Percentiles rank a stretch among this genome's conserved stretches.
Conservation (phyloP, 2,888 invertebrate genomes). For the Brachycybe producta region DNA sequence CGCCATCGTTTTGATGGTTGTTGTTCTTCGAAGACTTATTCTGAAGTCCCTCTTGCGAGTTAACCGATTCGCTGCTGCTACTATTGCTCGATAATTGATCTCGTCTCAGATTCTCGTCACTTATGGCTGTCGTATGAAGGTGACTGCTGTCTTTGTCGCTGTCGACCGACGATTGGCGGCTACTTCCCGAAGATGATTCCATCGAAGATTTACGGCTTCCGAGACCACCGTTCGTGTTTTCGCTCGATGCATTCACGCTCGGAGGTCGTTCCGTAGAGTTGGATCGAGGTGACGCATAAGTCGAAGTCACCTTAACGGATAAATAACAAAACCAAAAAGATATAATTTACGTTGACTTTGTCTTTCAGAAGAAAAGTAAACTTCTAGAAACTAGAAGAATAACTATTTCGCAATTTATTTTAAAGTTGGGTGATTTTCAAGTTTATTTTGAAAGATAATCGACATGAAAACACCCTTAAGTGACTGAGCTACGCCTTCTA, state of each 20-base stretch:
- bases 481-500: too few species aligned
- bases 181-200: slow-evolving; percentile 19
- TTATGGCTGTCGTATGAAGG: slow-evolving; percentile 24
- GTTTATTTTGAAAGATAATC: too few species aligned
- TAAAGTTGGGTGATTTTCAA: too few species aligned
- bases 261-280: background rate
- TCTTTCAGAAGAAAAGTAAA: too few species aligned
- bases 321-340: too few species aligned
- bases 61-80: slow-evolving; percentile 61
- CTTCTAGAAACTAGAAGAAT: too few species aligned
- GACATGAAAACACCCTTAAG: too few species aligned
- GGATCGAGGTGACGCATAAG: background rate
- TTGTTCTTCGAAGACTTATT: background rate
- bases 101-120: slow-evolving; percentile 23
- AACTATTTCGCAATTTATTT: too few species aligned
- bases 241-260: slow-evolving; percentile 46
- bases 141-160: slow-evolving; percentile 22
- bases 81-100: slow-evolving; percentile 47
- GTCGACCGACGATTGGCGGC: background rate
- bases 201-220: slow-evolving; percentile 24
- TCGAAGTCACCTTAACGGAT: too few species aligned
- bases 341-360: too few species aligned
- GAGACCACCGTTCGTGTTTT: slow-evolving; percentile 25
- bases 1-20: background rate
- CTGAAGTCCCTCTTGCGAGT: slow-evolving; percentile 52